phyloP scores from a whole-genome alignment of 1,140 invertebrate genomes.

The Phocides pigmalion region DNA sequence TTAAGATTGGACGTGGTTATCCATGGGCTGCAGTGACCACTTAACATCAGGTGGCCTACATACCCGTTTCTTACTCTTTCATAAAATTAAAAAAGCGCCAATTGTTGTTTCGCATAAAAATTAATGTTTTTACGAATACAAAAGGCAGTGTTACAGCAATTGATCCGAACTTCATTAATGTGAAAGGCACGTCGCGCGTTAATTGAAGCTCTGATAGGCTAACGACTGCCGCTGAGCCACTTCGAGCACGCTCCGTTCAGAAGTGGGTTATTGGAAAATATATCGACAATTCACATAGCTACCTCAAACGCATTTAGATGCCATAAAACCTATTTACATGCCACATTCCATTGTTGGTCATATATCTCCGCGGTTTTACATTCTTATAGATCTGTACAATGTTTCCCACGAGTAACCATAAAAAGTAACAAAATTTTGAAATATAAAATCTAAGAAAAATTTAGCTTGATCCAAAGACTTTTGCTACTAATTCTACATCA shows the following conservation, averaged over 20 bases:
- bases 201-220: constrained; percentile 10
- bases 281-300: neutral
- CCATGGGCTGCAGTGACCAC: too few species aligned
- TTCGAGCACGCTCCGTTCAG: neutral
- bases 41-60: too few species aligned
- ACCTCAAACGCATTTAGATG: neutral
- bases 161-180: neutral
- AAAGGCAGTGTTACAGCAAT: neutral
- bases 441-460: too few species aligned
- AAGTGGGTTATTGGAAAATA: neutral
- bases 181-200: neutral
- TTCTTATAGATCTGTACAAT: too few species aligned
- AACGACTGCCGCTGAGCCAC: neutral
- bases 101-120: too few species aligned
- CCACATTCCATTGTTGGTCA: too few species aligned
- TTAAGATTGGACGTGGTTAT: too few species aligned
- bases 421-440: neutral
- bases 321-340: neutral
- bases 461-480: too few species aligned
- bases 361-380: too few species aligned
- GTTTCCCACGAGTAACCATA: neutral
- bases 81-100: too few species aligned
- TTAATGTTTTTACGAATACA: neutral
- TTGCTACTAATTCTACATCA: too few species aligned
- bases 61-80: too few species aligned